Evolutionary conservation across 1,140 invertebrate genomes (phyloP).

Genomic region (Papilio polytes): DNA sequence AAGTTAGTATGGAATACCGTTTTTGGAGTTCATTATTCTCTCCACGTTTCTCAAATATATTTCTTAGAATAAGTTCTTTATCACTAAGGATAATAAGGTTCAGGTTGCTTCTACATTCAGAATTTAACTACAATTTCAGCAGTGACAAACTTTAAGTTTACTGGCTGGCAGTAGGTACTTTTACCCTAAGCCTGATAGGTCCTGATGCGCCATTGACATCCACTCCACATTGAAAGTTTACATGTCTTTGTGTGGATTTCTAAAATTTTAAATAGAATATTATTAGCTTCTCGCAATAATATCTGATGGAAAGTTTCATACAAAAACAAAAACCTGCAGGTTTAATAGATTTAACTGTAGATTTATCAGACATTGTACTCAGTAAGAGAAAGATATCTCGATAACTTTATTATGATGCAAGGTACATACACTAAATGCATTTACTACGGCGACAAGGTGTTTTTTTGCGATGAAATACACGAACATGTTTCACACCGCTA

Average conservation of each 20-base stretch:
- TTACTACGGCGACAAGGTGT: constrained; percentile 37
- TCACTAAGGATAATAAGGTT: not conserved
- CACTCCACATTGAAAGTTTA: too few species aligned
- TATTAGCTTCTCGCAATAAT: too few species aligned
- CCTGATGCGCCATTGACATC: too few species aligned
- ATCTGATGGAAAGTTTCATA: not conserved
- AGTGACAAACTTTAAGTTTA: not conserved
- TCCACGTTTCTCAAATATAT: not conserved
- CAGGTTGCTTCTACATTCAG: not conserved
- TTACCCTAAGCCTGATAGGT: too few species aligned
- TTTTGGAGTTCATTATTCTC: not conserved
- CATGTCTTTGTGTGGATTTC: too few species aligned
- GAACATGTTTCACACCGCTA: constrained; percentile 34
- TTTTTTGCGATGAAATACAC: constrained; percentile 40
- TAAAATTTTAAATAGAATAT: too few species aligned
- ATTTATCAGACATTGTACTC: not conserved
- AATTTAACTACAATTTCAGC: not conserved
- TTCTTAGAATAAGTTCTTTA: not conserved
- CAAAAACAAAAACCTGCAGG: not conserved
- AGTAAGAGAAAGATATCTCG: not conserved
- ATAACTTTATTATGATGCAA: not conserved
- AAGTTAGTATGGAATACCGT: not conserved
- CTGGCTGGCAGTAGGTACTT: too few species aligned
- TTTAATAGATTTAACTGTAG: not conserved
- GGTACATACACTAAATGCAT: constrained; percentile 24